phyloP scores from a whole-genome alignment of 2,113 vertebrate species.

The Poecilia latipinna region DNA sequence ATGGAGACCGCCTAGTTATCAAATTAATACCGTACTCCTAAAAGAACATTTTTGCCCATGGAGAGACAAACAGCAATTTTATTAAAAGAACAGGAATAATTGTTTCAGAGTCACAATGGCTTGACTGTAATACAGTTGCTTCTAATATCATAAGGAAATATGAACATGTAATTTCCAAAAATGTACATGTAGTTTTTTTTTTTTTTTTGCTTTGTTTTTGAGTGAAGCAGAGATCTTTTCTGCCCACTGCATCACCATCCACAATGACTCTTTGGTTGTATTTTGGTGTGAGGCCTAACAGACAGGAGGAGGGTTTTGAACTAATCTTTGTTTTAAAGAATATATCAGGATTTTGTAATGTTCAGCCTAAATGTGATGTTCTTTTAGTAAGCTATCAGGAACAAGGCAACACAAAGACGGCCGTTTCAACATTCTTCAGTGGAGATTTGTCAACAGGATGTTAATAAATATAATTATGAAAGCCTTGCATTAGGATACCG shows the following conservation, averaged over 20 bases:
- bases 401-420: background rate
- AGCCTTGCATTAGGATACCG: background rate
- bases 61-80: background rate
- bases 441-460: background rate
- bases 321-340: background rate
- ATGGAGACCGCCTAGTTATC: background rate
- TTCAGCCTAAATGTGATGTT: background rate
- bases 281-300: no score
- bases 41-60: background rate
- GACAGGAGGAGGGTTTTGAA: no score
- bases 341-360: background rate
- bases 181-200: background rate
- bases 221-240: background rate
- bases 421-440: background rate
- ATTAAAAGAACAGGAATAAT: background rate
- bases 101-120: background rate
- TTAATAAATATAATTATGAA: background rate
- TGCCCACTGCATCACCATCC: no score
- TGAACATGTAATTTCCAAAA: background rate
- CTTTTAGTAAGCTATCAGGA: background rate
- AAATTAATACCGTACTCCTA: background rate
- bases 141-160: background rate
- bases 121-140: background rate
- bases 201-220: background rate
- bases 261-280: no score